Percentiles rank a stretch among this genome's conserved stretches.
phyloP scores from a whole-genome alignment of 2,888 invertebrate genomes.

The Drosophila buzzatii region DNA sequence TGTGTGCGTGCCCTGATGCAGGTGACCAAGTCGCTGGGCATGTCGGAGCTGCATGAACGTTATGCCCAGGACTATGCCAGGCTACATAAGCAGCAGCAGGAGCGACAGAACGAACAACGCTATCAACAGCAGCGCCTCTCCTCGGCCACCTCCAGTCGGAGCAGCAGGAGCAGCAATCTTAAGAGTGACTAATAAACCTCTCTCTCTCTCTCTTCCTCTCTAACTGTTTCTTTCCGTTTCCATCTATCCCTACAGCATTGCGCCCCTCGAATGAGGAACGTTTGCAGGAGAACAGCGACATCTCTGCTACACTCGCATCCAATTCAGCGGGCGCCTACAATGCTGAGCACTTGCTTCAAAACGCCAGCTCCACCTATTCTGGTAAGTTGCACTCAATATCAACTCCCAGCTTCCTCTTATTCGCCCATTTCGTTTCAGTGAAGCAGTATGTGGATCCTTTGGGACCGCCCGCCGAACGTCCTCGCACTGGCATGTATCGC shows the following conservation, averaged over 20 bases:
- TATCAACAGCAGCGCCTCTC: constrained; percentile 79
- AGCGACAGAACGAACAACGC: constrained; percentile 79
- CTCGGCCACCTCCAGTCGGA: constrained; percentile 70
- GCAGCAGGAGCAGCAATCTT: constrained; percentile 69
- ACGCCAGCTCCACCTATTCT: constrained; percentile 38
- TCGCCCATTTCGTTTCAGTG: constrained; percentile 29
- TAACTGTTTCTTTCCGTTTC: no score
- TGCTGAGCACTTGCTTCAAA: constrained; percentile 61
- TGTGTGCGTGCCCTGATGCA: constrained; percentile 90
- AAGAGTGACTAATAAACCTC: constrained; percentile 44
- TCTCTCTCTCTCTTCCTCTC: background rate
- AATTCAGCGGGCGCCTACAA: constrained; percentile 52
- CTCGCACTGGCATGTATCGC: constrained; percentile 83
- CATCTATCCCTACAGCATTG: constrained; percentile 37
- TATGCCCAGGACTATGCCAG: constrained; percentile 94
- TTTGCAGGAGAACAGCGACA: constrained; percentile 51
- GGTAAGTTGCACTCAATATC: constrained; percentile 23
- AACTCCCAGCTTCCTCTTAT: no score
- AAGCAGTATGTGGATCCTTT: constrained; percentile 83
- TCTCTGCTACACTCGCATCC: constrained; percentile 37
- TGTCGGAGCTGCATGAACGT: constrained; percentile 92
- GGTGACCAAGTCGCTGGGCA: constrained; percentile 88
- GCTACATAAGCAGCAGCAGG: constrained; percentile 84
- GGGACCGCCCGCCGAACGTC: constrained; percentile 84
- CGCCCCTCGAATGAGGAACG: constrained; percentile 70